Base-by-base conservation (phyloP, 2,797 vertebrate species). In the Notamacropus eugenii region DNA sequence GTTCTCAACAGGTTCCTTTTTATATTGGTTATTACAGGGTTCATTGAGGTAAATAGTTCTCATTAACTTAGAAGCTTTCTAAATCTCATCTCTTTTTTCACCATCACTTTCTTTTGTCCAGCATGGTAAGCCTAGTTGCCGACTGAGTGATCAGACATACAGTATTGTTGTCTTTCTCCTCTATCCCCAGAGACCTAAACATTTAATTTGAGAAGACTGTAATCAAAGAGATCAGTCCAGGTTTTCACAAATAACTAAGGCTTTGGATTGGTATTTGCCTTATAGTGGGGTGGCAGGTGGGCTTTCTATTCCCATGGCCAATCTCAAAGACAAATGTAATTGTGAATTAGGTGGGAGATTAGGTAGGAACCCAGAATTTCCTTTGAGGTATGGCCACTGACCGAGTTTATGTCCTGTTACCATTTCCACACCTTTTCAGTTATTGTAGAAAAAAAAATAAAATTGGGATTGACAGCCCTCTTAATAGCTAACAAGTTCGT, bases 281-380 rank as follows among this genome's bases (percentile, higher is more conserved):
- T 92, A 57, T n/a, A n/a, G 90, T 29, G 50, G 87, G 31, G 92
- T 56, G 55, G 54, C 92, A 94, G 91, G 56, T 90, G 91, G 93
- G 54, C 50, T 92, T 92, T 46, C 55, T 34, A 67, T 55, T 67
- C 57, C 31, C 55, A 12, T 5, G 52, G 54, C 52, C 54, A n/a
- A 27, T 58, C 59, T 55, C 16, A 22, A 91, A 91, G 91, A 92
- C 93, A 95, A 50, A 91, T 54, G 46, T 31, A 93, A 93, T 56
- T 95, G 57, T 93, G 67, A 97, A 94, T 54, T 59, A 59, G 58
- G 92, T 92, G 91, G 92, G 55, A 94, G 50, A 5, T 0, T 31
- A 56, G 16, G 91, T 29, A 31, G 57, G 22, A 31, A 9, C 8
- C 8, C 12, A 58, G 91, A 55, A 52, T 93, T 87, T 91, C 94